Evolutionary conservation across 2,113 vertebrate species (phyloP).

Genomic region (Solenodon paradoxus): DNA sequence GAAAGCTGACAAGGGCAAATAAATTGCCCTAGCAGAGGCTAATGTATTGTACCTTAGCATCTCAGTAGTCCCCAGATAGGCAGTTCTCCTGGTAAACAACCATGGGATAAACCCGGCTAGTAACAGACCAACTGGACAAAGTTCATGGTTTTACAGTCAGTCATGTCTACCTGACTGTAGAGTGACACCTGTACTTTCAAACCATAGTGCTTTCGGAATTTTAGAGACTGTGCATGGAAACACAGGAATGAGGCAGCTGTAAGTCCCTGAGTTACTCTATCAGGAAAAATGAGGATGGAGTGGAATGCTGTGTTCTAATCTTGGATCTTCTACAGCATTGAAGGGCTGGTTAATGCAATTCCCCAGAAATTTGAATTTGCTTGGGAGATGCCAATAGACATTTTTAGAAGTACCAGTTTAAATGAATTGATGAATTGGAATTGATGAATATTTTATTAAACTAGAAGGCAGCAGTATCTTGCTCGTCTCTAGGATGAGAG

Average conservation of each 20-base stretch:
- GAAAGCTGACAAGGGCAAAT: neutral
- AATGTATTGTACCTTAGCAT: neutral
- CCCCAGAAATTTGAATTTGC: neutral
- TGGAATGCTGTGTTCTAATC: neutral
- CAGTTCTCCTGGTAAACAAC: neutral
- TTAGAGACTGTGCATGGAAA: neutral
- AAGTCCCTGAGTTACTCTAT: neutral
- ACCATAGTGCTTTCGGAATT: neutral
- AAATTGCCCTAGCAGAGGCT: constrained; percentile 5
- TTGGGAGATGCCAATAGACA: neutral
- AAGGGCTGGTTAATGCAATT: neutral
- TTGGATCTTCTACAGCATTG: neutral
- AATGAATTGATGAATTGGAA: neutral
- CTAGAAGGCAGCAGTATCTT: neutral
- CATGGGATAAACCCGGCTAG: neutral
- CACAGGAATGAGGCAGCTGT: neutral
- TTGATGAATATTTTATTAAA: constrained; percentile 8
- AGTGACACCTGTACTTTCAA: neutral
- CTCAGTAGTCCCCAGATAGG: neutral
- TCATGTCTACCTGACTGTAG: neutral
- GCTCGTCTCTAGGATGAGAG: neutral
- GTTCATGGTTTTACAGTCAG: neutral
- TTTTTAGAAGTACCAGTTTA: neutral
- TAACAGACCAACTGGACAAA: neutral
- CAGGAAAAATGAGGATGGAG: neutral